phyloP scores from a whole-genome alignment of 2,797 vertebrate genomes.

The Arremon aurantiirostris region DNA sequence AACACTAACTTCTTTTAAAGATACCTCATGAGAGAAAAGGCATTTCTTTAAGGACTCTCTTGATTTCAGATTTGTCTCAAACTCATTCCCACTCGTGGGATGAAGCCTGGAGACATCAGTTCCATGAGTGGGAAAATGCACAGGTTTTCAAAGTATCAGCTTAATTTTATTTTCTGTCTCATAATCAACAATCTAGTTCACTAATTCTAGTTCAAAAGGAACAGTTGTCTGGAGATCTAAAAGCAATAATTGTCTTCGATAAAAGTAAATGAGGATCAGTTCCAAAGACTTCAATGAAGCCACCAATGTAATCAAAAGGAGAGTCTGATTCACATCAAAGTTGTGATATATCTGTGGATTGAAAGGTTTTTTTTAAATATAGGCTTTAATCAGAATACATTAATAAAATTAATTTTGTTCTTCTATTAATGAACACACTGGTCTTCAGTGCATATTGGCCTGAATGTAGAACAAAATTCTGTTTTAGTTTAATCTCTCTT shows the following conservation, averaged over 20 bases:
- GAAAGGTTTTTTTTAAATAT: background rate
- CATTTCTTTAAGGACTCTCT: background rate
- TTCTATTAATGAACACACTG: background rate
- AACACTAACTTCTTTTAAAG: background rate
- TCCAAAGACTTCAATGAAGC: background rate
- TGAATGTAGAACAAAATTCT: constrained; percentile 11
- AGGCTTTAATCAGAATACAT: background rate
- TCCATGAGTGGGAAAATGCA: constrained; percentile 17
- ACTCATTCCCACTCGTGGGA: background rate
- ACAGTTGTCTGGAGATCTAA: background rate
- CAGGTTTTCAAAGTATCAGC: constrained; percentile 38
- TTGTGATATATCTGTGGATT: background rate
- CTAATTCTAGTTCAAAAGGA: background rate
- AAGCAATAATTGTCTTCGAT: background rate
- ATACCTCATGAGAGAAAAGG: background rate
- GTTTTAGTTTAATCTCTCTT: background rate
- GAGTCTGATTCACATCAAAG: background rate
- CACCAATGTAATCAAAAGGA: background rate
- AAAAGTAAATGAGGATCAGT: background rate
- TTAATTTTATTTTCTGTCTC: constrained; percentile 32
- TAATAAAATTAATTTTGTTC: background rate
- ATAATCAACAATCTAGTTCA: background rate
- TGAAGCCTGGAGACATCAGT: background rate
- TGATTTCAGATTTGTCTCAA: background rate
- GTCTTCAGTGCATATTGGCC: background rate